Conservation (phyloP, 30 jellyfish, hydroid and myxozoan genomes). For the Hydractinia echinata region DNA sequence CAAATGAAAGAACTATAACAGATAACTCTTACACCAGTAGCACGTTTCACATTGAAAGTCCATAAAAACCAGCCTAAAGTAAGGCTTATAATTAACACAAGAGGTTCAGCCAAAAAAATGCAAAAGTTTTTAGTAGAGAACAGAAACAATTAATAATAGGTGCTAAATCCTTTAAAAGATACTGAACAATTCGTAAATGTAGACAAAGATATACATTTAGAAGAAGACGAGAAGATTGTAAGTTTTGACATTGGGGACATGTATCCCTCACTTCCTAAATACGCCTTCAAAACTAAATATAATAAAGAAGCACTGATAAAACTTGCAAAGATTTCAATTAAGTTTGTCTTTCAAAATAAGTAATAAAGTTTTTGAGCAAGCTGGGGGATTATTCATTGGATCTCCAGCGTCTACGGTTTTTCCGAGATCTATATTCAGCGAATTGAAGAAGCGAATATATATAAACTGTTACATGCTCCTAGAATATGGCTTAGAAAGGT, state of each 20-base stretch:
- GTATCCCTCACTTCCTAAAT: slow-evolving; percentile 16
- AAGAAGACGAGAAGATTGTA: neutral
- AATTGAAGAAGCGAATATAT: neutral
- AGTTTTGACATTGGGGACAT: slow-evolving; percentile 28
- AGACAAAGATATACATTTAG: neutral
- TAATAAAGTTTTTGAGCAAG: neutral
- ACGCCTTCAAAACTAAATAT: neutral
- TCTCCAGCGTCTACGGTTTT: neutral
- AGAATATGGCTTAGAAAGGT: neutral
- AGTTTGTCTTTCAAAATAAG: slow-evolving; percentile 11
- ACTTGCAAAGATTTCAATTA: neutral
- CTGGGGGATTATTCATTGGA: neutral
- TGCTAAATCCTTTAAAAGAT: slow-evolving; percentile 11
- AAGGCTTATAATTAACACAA: neutral
- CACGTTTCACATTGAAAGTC: neutral
- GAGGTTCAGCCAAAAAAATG: neutral
- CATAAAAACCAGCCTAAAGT: neutral
- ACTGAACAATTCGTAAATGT: slow-evolving; percentile 11
- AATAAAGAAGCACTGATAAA: neutral
- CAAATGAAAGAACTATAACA: too few species aligned
- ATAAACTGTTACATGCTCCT: neutral
- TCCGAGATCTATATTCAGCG: neutral
- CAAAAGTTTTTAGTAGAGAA: slow-evolving; percentile 3
- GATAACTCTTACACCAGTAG: slow-evolving; percentile 9
- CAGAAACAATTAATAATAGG: neutral